Conservation (phyloP, 2,797 vertebrate species). For the Mycteria americana region DNA sequence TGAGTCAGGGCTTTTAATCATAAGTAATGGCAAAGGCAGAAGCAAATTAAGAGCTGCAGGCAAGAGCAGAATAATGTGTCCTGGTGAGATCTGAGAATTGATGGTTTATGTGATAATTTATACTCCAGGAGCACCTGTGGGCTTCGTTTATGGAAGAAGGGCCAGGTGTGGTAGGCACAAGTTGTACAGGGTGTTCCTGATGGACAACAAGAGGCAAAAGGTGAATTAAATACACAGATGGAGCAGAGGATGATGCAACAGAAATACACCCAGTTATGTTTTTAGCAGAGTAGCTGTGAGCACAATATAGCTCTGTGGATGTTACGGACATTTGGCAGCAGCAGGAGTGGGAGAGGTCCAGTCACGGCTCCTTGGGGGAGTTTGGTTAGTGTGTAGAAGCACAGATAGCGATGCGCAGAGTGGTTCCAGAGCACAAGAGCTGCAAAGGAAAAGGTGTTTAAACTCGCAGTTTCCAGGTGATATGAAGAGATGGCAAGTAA, state of each 20-base stretch:
- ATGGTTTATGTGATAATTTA: slow-evolving; percentile 6
- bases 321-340: not conserved
- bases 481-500: not conserved
- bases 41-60: slow-evolving; percentile 49
- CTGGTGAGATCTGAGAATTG: slow-evolving; percentile 8
- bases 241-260: not conserved
- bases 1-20: slow-evolving; percentile 42
- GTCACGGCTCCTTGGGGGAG: not conserved
- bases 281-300: not conserved
- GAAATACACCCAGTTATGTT: not conserved
- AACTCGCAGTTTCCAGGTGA: accelerated
- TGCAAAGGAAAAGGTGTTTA: not conserved
- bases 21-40: slow-evolving; percentile 42
- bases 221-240: not conserved
- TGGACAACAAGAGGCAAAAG: not conserved
- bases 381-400: not conserved
- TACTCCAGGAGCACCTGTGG: not conserved
- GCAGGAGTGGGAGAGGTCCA: not conserved
- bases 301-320: not conserved
- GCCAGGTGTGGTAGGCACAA: not conserved
- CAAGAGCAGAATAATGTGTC: not conserved
- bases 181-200: not conserved
- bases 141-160: not conserved
- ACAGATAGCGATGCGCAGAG: not conserved
- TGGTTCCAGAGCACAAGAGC: not conserved